A percentile compares a stretch with the other conserved stretches of the same genome.
These are phyloP conservation scores for Physella acuta DNA, from an alignment of 1,140 invertebrate genomes.

Conservation along the genomic window DNA sequence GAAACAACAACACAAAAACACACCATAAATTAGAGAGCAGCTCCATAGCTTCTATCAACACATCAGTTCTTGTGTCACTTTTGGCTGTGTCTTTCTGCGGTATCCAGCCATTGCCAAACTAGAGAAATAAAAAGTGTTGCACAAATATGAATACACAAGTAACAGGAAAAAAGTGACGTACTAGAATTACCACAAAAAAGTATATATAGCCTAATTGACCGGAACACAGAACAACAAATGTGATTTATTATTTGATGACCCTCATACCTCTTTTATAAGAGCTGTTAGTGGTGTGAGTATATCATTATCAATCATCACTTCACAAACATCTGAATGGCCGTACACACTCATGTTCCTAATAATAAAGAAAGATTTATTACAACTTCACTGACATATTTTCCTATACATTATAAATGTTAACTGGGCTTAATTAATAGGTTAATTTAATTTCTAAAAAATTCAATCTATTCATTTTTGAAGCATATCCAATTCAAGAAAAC, in stretches of 20 bases:
- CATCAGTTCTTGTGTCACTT: slow-evolving; percentile 63
- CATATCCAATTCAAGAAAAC: no score
- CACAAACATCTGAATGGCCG: slow-evolving; percentile 65
- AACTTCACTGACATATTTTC: no score
- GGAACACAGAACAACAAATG: background rate
- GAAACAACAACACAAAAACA: slow-evolving; percentile 41
- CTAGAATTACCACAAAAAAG: no score
- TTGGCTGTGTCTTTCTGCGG: slow-evolving; percentile 24
- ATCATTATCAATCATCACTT: slow-evolving; percentile 70
- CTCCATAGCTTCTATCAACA: slow-evolving; percentile 69
- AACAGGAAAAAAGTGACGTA: background rate
- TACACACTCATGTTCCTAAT: slow-evolving; percentile 67
- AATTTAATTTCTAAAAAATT: no score
- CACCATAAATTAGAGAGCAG: slow-evolving; percentile 72
- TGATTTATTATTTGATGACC: no score
- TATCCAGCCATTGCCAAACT: slow-evolving; percentile 29
- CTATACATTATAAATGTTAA: no score
- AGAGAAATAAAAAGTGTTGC: background rate
- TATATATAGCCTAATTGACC: no score
- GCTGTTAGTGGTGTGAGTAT: slow-evolving; percentile 70
- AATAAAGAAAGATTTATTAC: background rate
- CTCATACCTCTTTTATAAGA: slow-evolving; percentile 65
- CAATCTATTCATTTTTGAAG: no score
- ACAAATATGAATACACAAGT: background rate
- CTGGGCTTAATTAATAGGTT: no score